These are phyloP conservation scores for Triplophysa rosa DNA, from an alignment of 2,113 vertebrate species.

Conservation along the genomic window DNA sequence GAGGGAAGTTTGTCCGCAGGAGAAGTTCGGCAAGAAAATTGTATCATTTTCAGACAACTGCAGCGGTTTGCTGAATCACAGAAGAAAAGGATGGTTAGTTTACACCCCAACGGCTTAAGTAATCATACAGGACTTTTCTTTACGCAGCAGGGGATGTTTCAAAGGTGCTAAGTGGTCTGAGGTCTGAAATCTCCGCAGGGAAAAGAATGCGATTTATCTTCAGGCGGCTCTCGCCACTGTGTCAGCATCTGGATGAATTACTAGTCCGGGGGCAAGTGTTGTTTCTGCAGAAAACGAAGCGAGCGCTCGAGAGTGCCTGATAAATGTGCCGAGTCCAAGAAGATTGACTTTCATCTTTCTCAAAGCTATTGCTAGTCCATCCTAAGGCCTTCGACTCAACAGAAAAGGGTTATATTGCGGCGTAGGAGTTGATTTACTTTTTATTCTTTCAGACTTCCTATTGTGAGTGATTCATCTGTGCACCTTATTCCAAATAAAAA, in stretches of 20 bases:
- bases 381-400: not conserved
- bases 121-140: not conserved
- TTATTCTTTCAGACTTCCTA: too few species aligned
- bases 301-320: not conserved
- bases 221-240: not conserved
- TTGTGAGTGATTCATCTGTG: too few species aligned
- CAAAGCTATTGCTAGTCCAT: not conserved
- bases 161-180: not conserved
- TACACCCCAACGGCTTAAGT: not conserved
- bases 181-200: not conserved
- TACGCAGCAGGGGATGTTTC: not conserved
- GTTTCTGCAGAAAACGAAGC: constrained; percentile 7
- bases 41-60: not conserved
- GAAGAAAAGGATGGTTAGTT: not conserved
- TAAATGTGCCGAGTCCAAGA: not conserved
- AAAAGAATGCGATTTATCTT: not conserved
- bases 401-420: not conserved
- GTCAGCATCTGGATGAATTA: constrained; percentile 28
- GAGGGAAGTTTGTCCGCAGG: constrained; percentile 22
- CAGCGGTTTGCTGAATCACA: not conserved
- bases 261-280: constrained; percentile 8
- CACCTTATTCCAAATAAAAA: too few species aligned
- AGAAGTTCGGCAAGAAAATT: constrained; percentile 23
- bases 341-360: not conserved
- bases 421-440: too few species aligned